Base-by-base conservation (phyloP, 2,113 vertebrate species). In the Ranitomeya imitator region DNA sequence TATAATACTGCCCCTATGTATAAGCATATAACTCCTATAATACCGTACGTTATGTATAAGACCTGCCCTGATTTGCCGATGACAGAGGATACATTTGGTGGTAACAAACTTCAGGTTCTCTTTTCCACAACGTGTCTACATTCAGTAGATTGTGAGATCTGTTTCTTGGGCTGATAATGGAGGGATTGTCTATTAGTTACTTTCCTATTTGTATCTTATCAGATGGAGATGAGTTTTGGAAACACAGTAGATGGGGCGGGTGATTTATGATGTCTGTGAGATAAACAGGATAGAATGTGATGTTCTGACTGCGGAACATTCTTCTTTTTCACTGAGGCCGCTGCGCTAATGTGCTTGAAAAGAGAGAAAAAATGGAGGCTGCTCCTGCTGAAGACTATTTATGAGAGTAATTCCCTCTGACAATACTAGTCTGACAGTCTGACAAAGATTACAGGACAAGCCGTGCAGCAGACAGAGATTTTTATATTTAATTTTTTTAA, bases 301-400 rank as follows among this genome's bases (percentile, higher is more conserved):
- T 63, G 61, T 55, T 37, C 77, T 37, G 71, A 37, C 71, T 73
- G 71, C 31, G 31, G 71, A 37, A 37, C 23, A 55, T 55, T n/a
- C 3, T 80, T 80, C 78, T 90, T 89, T 77, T 9, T 59, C 60
- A 8, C n/a, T 85, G 88, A 51, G 65, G 86, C 88, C 26, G 81
- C 90, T 85, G 67, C 26, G 19, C 89, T 90, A 92, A 90, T 92
- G 65, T 88, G 60, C 77, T 90, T 91, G 90, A 90, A 82, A 69
- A 87, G n/a, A 74, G 65, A 67, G n/a, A 90, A 91, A 12, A 83
- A 93, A 90, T 91, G 82, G 89, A 85, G 89, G 89, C 81, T 92
- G 86, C 26, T 87, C 88, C 83, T 88, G 88, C 80, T 90, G 91
- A 93, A 89, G 91, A 90, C 91, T 90, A 92, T 93, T 93, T 93